phyloP scores from a whole-genome alignment of 2,888 invertebrate genomes.

The Oligia strigilis region DNA sequence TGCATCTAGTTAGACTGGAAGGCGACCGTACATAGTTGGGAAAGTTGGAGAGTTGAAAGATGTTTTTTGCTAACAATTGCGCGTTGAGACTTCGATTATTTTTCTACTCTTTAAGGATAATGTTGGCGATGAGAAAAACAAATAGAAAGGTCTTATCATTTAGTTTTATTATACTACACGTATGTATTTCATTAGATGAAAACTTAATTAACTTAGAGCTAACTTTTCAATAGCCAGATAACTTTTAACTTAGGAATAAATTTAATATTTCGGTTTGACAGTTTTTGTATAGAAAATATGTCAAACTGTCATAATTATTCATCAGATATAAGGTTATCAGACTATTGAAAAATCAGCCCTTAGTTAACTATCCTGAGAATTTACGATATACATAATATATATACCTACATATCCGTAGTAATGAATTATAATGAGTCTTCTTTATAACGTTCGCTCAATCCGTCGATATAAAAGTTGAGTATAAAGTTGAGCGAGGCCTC shows the following conservation, averaged over 20 bases:
- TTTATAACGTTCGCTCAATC: constrained; percentile 4
- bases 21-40: not conserved
- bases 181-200: not conserved
- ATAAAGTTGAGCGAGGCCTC: constrained; percentile 24
- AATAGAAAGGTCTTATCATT: no score
- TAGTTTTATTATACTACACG: not conserved
- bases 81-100: not conserved
- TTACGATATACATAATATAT: no score
- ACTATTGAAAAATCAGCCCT: no score
- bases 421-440: not conserved
- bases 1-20: not conserved
- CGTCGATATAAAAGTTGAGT: constrained; percentile 36
- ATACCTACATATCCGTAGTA: not conserved
- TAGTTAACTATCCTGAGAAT: not conserved
- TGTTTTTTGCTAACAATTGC: not conserved
- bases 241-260: no score
- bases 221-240: no score
- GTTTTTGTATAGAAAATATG: no score
- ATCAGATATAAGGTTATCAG: no score
- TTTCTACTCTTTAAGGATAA: no score
- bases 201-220: not conserved
- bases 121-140: not conserved
- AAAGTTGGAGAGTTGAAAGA: no score
- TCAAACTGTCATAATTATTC: no score
- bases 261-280: no score